Evolutionary conservation across 2,888 invertebrate genomes (phyloP).

Genomic region (Pharmacophagus antenor): DNA sequence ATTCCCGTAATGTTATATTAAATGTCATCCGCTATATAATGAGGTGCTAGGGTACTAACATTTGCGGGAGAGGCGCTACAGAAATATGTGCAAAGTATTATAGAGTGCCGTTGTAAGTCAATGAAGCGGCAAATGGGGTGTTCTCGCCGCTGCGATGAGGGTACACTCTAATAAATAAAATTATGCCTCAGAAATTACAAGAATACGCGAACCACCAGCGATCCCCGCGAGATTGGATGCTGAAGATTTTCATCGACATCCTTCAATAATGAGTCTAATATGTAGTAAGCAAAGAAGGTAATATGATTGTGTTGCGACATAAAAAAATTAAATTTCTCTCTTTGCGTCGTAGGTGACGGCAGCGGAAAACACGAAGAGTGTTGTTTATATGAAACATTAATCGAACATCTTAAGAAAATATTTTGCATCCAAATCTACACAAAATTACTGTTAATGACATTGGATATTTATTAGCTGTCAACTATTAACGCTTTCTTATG

Average conservation of each 20-base stretch:
- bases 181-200: constrained; percentile 80
- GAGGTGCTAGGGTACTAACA: constrained; percentile 74
- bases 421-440: too few relatives aligned
- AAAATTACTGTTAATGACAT: too few relatives aligned
- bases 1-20: constrained; percentile 78
- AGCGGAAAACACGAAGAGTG: background rate
- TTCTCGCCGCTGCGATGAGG: constrained; percentile 67
- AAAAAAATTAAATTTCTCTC: constrained; percentile 50
- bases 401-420: too few relatives aligned
- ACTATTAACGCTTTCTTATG: too few relatives aligned
- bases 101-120: constrained; percentile 81
- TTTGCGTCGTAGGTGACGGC: constrained; percentile 26
- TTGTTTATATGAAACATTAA: too few relatives aligned
- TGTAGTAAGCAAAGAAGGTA: constrained; percentile 64
- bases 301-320: constrained; percentile 42
- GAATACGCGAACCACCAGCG: constrained; percentile 70
- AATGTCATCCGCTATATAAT: constrained; percentile 80
- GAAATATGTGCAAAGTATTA: constrained; percentile 81
- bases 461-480: too few relatives aligned
- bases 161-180: constrained; percentile 80
- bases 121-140: constrained; percentile 80
- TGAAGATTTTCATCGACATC: constrained; percentile 74
- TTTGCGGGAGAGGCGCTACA: constrained; percentile 72
- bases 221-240: constrained; percentile 75
- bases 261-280: constrained; percentile 74